A percentile compares a stretch with the other conserved stretches of the same genome.
Evolutionary conservation across 2,113 vertebrate species (phyloP).

Genomic region (Sinocyclocheilus grahami): DNA sequence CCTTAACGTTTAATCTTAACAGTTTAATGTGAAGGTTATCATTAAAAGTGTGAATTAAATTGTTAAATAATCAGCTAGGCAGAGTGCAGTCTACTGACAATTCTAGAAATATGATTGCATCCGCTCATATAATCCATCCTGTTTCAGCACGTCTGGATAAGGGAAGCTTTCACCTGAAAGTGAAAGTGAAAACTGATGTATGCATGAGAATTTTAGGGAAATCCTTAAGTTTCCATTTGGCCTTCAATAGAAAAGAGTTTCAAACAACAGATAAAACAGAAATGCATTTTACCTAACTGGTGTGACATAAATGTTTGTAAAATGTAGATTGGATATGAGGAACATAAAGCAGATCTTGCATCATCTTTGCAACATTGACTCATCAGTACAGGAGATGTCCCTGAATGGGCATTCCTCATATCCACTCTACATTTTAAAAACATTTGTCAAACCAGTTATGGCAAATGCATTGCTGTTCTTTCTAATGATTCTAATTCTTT

Average conservation of each 20-base stretch:
- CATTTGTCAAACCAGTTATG: neutral
- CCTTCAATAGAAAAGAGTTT: neutral
- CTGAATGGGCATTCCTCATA: neutral
- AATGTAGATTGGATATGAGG: neutral
- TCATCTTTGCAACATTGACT: neutral
- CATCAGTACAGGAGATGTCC: neutral
- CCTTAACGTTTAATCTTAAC: too few relatives aligned
- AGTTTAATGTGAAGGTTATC: too few relatives aligned
- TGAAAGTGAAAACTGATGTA: slow-evolving; percentile 58
- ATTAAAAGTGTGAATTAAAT: neutral
- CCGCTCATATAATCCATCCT: neutral
- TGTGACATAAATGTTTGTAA: neutral
- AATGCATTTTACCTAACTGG: neutral
- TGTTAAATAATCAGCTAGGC: neutral
- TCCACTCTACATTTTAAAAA: neutral
- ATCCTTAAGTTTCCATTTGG: slow-evolving; percentile 3
- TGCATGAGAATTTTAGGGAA: neutral
- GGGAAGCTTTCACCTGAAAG: slow-evolving; percentile 51
- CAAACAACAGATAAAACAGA: neutral
- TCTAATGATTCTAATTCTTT: neutral
- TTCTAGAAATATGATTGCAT: neutral
- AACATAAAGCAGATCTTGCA: neutral
- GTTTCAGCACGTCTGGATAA: neutral
- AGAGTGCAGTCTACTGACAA: neutral
- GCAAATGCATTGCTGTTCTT: neutral